phyloP scores from a whole-genome alignment of 37 sponge, comb jelly and placozoan genomes.

The Hexactinellida sp. region DNA sequence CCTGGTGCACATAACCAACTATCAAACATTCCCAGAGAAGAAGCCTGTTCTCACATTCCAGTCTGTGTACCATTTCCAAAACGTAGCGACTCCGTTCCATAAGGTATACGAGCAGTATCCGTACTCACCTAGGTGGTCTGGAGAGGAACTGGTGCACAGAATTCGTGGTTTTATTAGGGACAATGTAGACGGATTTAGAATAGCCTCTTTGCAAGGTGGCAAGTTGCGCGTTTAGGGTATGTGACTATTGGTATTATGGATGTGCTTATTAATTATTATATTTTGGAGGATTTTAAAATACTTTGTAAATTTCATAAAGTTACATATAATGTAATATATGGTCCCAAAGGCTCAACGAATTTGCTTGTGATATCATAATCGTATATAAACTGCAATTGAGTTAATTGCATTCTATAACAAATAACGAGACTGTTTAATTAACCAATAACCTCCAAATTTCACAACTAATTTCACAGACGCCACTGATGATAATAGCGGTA shows the following conservation, averaged over 20 bases:
- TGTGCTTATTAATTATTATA: not conserved
- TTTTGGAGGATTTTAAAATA: not conserved
- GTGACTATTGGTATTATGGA: not conserved
- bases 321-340: too few species aligned
- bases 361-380: too few species aligned
- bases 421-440: too few species aligned
- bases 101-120: not conserved
- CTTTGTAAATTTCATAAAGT: too few species aligned
- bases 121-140: not conserved
- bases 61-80: not conserved
- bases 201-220: not conserved
- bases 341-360: too few species aligned
- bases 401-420: too few species aligned
- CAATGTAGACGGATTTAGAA: not conserved
- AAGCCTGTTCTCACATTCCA: not conserved
- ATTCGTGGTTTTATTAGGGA: not conserved
- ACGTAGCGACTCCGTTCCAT: not conserved
- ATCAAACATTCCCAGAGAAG: not conserved
- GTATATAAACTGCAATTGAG: too few species aligned
- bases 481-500: too few species aligned
- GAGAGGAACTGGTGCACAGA: not conserved
- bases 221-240: not conserved
- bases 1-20: not conserved
- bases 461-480: too few species aligned
- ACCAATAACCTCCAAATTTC: too few species aligned